Evolutionary conservation across 1,140 invertebrate genomes (phyloP).

Genomic region (Helicoverpa armigera): DNA sequence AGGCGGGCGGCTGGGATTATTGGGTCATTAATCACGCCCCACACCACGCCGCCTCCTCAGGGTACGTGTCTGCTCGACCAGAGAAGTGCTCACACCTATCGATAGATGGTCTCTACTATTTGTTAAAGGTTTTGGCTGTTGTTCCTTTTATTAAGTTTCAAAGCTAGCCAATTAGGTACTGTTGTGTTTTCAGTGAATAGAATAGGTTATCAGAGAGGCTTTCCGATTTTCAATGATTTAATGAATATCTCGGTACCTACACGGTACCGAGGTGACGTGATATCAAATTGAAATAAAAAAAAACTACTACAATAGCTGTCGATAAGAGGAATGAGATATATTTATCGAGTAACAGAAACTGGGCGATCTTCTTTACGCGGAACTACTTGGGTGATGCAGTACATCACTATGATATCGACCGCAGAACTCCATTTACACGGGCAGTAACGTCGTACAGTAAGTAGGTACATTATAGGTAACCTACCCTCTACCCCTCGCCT

Average conservation of each 20-base stretch:
- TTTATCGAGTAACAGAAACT: neutral
- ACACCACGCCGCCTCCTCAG: constrained; percentile 52
- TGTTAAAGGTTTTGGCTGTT: too few species aligned
- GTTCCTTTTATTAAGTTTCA: neutral
- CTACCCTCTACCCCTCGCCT: constrained; percentile 51
- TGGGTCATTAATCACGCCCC: constrained; percentile 84
- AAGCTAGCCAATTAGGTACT: neutral
- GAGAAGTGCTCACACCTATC: constrained; percentile 34
- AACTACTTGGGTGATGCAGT: constrained; percentile 6
- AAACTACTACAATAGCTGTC: too few species aligned
- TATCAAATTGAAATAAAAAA: too few species aligned
- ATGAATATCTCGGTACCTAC: too few species aligned
- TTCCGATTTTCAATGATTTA: too few species aligned
- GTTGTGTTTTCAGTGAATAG: too few species aligned
- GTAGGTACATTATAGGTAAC: constrained; percentile 54
- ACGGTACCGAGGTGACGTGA: too few species aligned
- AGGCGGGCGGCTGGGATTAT: constrained; percentile 79
- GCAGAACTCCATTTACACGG: constrained; percentile 69
- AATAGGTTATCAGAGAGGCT: too few species aligned
- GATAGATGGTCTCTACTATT: constrained; percentile 25
- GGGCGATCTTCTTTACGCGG: neutral
- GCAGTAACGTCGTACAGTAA: constrained; percentile 52
- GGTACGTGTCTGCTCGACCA: constrained; percentile 37
- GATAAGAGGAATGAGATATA: neutral
- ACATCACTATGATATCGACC: constrained; percentile 73